These are phyloP conservation scores for Parnassius glacialis DNA, from an alignment of 2,888 invertebrate genomes.

Conservation along the genomic window DNA sequence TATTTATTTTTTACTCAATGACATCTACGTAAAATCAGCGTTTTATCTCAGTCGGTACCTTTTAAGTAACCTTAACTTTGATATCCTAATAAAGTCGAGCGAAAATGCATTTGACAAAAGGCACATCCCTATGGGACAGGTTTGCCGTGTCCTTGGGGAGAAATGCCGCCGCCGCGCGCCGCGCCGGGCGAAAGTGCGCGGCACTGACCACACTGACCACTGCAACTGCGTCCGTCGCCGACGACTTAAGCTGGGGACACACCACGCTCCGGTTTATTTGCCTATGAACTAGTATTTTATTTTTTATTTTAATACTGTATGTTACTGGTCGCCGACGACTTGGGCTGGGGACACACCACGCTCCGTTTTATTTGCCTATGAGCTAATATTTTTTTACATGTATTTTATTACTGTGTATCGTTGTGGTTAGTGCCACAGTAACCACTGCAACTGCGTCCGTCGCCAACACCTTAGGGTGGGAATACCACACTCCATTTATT, in stretches of 20 bases:
- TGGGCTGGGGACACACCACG: conserved; percentile 7
- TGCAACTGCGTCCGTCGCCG: conserved; percentile 28
- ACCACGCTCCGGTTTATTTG: conserved; percentile 2
- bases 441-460: conserved; percentile 32
- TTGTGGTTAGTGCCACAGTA: no score
- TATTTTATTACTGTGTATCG: no score
- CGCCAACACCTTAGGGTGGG: conserved; percentile 4
- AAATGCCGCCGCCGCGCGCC: conserved; percentile 40
- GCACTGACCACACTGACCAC: conserved; percentile 42
- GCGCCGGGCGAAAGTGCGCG: conserved; percentile 44
- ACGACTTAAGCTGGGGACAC: conserved; percentile 3
- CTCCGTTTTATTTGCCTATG: background rate
- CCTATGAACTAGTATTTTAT: no score
- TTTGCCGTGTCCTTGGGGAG: conserved; percentile 48
- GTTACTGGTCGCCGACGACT: background rate
- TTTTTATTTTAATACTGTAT: no score
- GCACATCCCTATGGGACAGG: conserved; percentile 33
- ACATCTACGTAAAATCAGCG: no score
- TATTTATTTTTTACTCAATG: no score
- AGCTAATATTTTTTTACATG: no score
- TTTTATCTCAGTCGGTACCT: no score
- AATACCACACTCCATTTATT: conserved; percentile 6
- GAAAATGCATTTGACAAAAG: background rate
- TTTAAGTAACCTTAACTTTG: no score
- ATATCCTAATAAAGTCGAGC: no score